phyloP scores from a whole-genome alignment of 2,113 vertebrate species.

The Rhinogobius similis region DNA sequence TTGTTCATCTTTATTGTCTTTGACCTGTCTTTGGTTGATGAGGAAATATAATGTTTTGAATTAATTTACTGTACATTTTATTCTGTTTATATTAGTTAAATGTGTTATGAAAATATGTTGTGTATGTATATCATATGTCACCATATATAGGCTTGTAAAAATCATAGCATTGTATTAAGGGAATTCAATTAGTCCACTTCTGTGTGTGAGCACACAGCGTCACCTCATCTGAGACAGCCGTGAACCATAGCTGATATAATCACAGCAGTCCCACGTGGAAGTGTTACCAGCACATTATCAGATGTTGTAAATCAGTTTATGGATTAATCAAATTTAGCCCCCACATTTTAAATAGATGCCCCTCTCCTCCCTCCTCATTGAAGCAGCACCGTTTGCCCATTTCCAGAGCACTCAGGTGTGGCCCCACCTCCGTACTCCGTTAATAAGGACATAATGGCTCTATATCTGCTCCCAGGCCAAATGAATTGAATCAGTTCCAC shows the following conservation, averaged over 20 bases:
- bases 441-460: slow-evolving; percentile 70
- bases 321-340: slow-evolving; percentile 74
- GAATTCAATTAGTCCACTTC: slow-evolving; percentile 56
- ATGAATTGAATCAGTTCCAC: slow-evolving; percentile 73
- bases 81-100: background rate
- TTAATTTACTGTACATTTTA: background rate
- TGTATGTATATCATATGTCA: background rate
- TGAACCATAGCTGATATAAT: slow-evolving; percentile 75
- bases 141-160: slow-evolving; percentile 32
- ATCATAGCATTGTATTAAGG: slow-evolving; percentile 47
- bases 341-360: slow-evolving; percentile 42
- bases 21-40: background rate
- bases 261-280: slow-evolving; percentile 60
- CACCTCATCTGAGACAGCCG: slow-evolving; percentile 65
- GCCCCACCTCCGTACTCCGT: slow-evolving; percentile 62
- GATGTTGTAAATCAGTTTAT: slow-evolving; percentile 72
- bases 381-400: slow-evolving; percentile 50
- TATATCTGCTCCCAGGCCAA: slow-evolving; percentile 62
- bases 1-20: slow-evolving; percentile 17
- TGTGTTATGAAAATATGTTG: background rate
- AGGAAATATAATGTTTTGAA: background rate
- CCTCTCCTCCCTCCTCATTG: slow-evolving; percentile 5
- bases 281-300: slow-evolving; percentile 72
- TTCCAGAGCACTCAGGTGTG: slow-evolving; percentile 70
- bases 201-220: slow-evolving; percentile 47